Evolutionary conservation across 2,113 vertebrate genomes (phyloP).

Genomic region (Anhinga anhinga): DNA sequence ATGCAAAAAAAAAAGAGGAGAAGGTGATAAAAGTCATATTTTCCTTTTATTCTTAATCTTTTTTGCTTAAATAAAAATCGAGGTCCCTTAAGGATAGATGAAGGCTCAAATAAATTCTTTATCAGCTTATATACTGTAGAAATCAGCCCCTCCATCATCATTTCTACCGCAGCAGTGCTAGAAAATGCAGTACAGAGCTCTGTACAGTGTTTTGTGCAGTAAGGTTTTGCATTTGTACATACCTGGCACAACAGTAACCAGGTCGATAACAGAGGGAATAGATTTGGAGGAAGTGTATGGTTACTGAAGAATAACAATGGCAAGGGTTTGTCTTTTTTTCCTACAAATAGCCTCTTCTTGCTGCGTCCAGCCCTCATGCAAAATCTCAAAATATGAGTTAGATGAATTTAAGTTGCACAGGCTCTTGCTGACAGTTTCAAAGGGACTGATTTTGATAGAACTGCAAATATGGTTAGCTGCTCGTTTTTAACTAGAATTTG

Average conservation of each 20-base stretch:
- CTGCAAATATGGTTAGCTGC: not conserved
- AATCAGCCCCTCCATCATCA: not conserved
- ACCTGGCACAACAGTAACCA: not conserved
- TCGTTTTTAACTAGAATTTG: not conserved
- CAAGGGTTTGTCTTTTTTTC: not conserved
- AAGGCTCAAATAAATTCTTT: not conserved
- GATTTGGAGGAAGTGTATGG: not conserved
- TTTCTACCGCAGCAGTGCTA: not conserved
- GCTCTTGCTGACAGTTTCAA: not conserved
- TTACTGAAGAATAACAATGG: not conserved
- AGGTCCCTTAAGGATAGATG: not conserved
- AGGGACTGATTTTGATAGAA: not conserved
- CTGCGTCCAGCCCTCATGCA: not conserved
- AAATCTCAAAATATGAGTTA: not conserved
- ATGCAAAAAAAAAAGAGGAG: not conserved
- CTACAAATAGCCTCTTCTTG: not conserved
- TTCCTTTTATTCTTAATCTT: not conserved
- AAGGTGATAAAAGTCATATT: not conserved
- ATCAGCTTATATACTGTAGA: not conserved
- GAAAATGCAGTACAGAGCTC: not conserved
- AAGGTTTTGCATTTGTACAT: not conserved
- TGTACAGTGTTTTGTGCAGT: not conserved
- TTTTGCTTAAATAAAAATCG: not conserved
- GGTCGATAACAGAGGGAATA: not conserved
- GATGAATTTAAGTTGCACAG: not conserved